phyloP scores from a whole-genome alignment of 2,888 invertebrate genomes.

The Megalurothrips usitatus region DNA sequence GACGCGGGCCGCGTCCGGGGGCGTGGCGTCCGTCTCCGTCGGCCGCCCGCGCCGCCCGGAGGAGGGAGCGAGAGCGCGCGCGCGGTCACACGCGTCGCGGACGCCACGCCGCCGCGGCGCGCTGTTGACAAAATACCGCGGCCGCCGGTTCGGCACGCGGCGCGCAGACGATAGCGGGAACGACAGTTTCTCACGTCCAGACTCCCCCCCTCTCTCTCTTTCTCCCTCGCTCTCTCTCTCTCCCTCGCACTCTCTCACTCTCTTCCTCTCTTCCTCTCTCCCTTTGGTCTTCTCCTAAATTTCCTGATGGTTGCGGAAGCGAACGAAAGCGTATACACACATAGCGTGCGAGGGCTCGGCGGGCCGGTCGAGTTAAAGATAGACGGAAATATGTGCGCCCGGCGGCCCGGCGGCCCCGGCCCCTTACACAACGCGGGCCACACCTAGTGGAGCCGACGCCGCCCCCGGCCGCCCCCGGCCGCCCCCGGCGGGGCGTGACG shows the following conservation, averaged over 20 bases:
- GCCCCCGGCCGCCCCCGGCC: too few species aligned
- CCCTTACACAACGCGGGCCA: too few species aligned
- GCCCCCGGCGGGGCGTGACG: too few species aligned
- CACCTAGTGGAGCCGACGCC: too few species aligned
- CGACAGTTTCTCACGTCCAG: conserved; percentile 18
- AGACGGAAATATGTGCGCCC: too few species aligned
- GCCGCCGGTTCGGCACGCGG: not conserved
- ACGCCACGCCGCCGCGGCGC: not conserved
- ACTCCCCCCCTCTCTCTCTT: not conserved
- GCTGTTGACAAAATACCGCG: conserved; percentile 18
- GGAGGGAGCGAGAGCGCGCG: not conserved
- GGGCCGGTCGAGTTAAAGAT: too few species aligned
- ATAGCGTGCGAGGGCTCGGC: too few species aligned
- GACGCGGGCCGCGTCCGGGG: not conserved
- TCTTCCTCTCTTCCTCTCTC: not conserved
- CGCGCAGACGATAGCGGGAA: not conserved
- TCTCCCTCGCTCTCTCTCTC: not conserved
- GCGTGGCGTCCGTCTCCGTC: not conserved
- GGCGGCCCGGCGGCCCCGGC: too few species aligned
- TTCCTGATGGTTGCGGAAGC: not conserved
- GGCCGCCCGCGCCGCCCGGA: not conserved
- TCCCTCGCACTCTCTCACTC: not conserved
- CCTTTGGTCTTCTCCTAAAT: not conserved
- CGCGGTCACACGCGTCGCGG: not conserved
- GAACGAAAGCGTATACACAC: not conserved